Evolutionary conservation across 2,888 invertebrate genomes (phyloP), one percentile per base, ranked within the genome.

Genomic region (Drosophila kambysellisi): DNA sequence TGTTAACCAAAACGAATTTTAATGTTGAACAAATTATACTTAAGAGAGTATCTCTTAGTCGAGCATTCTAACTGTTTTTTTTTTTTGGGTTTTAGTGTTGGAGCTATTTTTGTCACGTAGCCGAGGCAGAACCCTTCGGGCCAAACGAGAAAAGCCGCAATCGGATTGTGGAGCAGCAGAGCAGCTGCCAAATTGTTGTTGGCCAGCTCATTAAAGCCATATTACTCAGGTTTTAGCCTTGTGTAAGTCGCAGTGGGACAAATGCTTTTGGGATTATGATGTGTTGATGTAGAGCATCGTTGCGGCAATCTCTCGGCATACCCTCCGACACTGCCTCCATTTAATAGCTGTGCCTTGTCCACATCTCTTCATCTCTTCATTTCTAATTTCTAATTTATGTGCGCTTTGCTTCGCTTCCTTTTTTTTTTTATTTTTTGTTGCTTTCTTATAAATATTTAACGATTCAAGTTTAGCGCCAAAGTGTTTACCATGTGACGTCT

Each of bases 361-460:
- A 63, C 17, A 15, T 35, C 41, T 30, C 35, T 30, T 53, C 17
- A 15, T 35, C 41, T 30, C 35, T 30, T 53, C 57, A 43, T 66
- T 77, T 72, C 61, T 61, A 63, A 80, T 79, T 79, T 74, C 65
- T 63, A 58, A 43, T 72, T 46, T 46, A 60, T 72, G 62, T 60
- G n/a, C 52, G 17, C 41, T 17, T 15, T 17, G 46, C 46, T 46
- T 39, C 17, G 20, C 20, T 25, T 25, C 20, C 20, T 25, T 25
- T 25, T 57, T 68, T 50, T 60, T 57, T 11, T 25, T 51, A 12
- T 65, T 32, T 48, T 72, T 71, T 71, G 68, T 65, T 72, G 86
- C 86, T 82, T 75, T 74, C 77, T 87, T 89, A 87, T 87, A 89
- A 85, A 85, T 85, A 88, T 89, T 89, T 78, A 84, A 84, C 78